Evolutionary conservation across 1,140 invertebrate species (phyloP), one percentile per base, ranked within the genome.

Genomic region (Phthorimaea operculella): DNA sequence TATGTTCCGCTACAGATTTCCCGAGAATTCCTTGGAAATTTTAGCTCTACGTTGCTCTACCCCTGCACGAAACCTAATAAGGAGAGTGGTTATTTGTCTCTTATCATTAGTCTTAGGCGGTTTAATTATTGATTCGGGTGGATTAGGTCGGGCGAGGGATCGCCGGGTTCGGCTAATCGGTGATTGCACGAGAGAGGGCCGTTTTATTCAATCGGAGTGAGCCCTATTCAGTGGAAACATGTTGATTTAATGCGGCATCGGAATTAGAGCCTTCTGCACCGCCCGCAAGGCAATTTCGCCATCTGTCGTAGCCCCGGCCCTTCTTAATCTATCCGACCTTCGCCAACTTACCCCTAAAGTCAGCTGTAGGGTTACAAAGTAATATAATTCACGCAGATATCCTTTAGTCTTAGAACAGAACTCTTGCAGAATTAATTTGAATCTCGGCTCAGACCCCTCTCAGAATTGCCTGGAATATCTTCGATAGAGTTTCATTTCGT

Each of bases 41-140:
- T 28, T 28, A 28, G 21, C 21, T 28, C 21, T 28, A 28, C 21
- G 2, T 28, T 4, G 21, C 21, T 28, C 21, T 28, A 28, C 21
- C 21, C 4, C 3, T 39, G n/a, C 3, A 39, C 36, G n/a, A 39
- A 39, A 39, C 36, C 36, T n/a, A 39, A 39, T 39, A 39, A 39
- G 36, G 11, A 15, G n/a, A 47, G n/a, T 16, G 44, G 11, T 17
- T 47, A 17, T 47, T 47, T 47, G 44, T 47, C 44, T 47, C 44
- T 47, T 47, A 47, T 47, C 44, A 17, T 47, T 47, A 47, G 11
- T 47, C 44, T 16, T 15, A 15, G 16, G 15, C 44, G 44, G 11
- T 47, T 47, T 47, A 47, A 47, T 47, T 47, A 47, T 47, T 47
- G 44, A 47, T 47, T 47, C 8, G 44, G 44, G 16, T 47, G 44